phyloP scores from a whole-genome alignment of 2,888 invertebrate genomes.

The Blastobasis lacticolella region DNA sequence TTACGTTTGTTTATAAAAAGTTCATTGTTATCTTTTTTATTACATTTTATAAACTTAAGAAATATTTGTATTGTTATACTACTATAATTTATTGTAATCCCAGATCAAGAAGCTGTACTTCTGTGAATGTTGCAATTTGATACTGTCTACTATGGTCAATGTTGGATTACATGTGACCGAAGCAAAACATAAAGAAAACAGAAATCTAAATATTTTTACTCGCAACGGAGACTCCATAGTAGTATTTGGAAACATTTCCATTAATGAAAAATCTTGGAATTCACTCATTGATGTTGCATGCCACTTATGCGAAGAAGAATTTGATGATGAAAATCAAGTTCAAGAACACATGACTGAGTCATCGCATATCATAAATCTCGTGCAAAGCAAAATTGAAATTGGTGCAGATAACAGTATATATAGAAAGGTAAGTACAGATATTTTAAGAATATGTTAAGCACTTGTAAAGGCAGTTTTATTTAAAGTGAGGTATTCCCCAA shows the following conservation, averaged over 20 bases:
- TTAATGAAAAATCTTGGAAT: constrained; percentile 35
- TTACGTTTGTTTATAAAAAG: neutral
- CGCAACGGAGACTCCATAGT: constrained; percentile 18
- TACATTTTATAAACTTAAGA: neutral
- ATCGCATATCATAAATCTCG: constrained; percentile 33
- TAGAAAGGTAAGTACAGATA: constrained; percentile 27
- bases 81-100: constrained; percentile 9
- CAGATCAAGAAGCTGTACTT: constrained; percentile 41
- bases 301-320: constrained; percentile 35
- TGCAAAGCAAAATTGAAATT: constrained; percentile 29
- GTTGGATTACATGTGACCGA: constrained; percentile 26
- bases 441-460: too few species aligned
- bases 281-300: constrained; percentile 35
- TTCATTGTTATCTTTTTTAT: too few species aligned
- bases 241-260: constrained; percentile 19
- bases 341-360: constrained; percentile 24
- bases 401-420: constrained; percentile 24
- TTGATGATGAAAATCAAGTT: constrained; percentile 17
- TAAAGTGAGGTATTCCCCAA: neutral
- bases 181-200: constrained; percentile 19
- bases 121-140: constrained; percentile 34
- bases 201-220: constrained; percentile 11
- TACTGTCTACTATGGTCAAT: constrained; percentile 23
- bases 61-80: neutral
- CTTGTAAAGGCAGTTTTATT: too few species aligned